These are phyloP conservation scores for Australoheros scitulus DNA, from an alignment of 2,113 vertebrate species.

Conservation along the genomic window DNA sequence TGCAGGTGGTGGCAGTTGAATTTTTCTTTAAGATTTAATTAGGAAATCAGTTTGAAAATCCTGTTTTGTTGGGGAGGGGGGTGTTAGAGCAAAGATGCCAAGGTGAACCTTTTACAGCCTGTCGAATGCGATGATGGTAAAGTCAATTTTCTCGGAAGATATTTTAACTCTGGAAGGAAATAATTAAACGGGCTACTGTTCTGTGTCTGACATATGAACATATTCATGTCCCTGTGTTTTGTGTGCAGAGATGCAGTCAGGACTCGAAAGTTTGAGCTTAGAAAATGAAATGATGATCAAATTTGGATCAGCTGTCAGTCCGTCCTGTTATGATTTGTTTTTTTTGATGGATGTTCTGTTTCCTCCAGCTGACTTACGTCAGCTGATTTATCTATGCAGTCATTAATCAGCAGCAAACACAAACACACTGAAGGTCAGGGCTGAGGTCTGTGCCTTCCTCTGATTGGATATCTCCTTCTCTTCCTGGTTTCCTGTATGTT, in stretches of 20 bases:
- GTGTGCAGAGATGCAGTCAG: neutral
- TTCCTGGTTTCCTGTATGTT: slow-evolving; percentile 55
- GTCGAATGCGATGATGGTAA: too few species aligned
- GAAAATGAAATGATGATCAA: neutral
- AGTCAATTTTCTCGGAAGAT: too few species aligned
- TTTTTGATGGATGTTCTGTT: slow-evolving; percentile 9
- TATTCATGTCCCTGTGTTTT: neutral
- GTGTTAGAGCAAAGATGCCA: too few species aligned
- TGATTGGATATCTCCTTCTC: slow-evolving; percentile 55
- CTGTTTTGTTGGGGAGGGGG: too few species aligned
- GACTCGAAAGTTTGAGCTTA: neutral
- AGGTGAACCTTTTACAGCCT: too few species aligned
- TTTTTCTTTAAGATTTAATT: too few species aligned
- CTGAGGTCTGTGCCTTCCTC: slow-evolving; percentile 6
- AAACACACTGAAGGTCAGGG: slow-evolving; percentile 33
- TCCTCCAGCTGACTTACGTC: slow-evolving; percentile 29
- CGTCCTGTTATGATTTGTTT: slow-evolving; percentile 19
- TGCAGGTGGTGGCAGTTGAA: too few species aligned
- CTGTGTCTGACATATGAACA: neutral
- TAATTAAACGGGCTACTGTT: neutral
- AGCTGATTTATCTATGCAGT: slow-evolving; percentile 28
- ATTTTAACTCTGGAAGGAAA: neutral
- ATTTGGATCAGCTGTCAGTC: neutral
- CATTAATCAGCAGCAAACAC: slow-evolving; percentile 30
- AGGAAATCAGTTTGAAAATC: too few species aligned